Conservation (phyloP, 1,140 invertebrate species). For the Choristoneura fumiferana region DNA sequence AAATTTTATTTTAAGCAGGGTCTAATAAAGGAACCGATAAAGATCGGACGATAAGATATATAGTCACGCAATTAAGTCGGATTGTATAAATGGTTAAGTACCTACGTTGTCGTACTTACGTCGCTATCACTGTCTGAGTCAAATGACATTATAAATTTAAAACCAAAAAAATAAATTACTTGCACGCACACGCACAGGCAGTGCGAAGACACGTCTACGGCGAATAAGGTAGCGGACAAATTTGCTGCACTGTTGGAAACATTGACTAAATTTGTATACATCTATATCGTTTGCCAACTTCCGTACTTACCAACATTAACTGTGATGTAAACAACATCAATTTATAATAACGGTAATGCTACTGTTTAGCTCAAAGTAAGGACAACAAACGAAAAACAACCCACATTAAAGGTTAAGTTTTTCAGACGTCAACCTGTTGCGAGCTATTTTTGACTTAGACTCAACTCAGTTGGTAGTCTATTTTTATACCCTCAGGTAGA, state of each 20-base stretch:
- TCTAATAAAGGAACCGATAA: too few relatives aligned
- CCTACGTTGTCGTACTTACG: constrained; percentile 31
- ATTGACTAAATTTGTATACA: not conserved
- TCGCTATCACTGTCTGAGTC: constrained; percentile 31
- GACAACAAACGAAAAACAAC: not conserved
- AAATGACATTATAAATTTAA: constrained; percentile 19
- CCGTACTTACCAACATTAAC: constrained; percentile 11
- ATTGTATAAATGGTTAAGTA: too few relatives aligned
- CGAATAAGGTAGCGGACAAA: not conserved
- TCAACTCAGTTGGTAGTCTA: too few relatives aligned
- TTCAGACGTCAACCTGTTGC: too few relatives aligned
- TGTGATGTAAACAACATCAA: not conserved
- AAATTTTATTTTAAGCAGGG: too few relatives aligned
- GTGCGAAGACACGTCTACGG: not conserved
- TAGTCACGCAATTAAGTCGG: too few relatives aligned
- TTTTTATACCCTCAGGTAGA: too few relatives aligned
- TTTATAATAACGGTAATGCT: not conserved
- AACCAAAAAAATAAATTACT: not conserved
- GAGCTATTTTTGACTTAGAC: too few relatives aligned
- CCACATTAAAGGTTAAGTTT: too few relatives aligned
- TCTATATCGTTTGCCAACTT: constrained; percentile 3
- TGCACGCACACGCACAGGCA: constrained; percentile 17
- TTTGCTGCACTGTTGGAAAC: constrained; percentile 3
- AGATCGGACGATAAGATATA: too few relatives aligned
- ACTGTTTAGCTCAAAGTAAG: not conserved